These are phyloP conservation scores for Crocuta crocuta DNA, from an alignment of 2,113 vertebrate species.

Conservation along the genomic window DNA sequence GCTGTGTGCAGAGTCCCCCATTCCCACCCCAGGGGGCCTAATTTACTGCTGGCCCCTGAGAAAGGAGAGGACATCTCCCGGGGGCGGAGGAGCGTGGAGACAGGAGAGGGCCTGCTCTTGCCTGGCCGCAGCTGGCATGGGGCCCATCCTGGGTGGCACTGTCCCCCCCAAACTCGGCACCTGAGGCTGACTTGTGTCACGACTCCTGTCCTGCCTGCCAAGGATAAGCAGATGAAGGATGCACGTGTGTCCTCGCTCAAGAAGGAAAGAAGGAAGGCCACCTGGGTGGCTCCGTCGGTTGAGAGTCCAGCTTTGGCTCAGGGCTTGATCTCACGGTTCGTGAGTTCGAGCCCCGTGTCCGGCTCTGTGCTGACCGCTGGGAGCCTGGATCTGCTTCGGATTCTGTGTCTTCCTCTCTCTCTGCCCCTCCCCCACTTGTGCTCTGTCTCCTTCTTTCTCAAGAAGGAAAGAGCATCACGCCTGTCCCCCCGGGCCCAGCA, in stretches of 20 bases:
- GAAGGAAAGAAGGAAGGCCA: neutral
- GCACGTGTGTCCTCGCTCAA: neutral
- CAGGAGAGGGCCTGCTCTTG: constrained; percentile 9
- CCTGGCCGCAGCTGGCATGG: constrained; percentile 39
- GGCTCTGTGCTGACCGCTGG: too few relatives aligned
- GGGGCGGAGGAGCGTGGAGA: neutral
- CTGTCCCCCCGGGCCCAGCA: neutral
- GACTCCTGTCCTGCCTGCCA: neutral
- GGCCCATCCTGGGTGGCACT: neutral
- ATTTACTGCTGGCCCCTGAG: constrained; percentile 74
- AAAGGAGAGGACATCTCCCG: constrained; percentile 55
- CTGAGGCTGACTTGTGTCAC: neutral
- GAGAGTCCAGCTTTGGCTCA: too few relatives aligned
- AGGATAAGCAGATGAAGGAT: neutral
- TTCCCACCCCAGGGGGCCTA: constrained; percentile 65
- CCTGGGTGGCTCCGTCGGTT: too few relatives aligned
- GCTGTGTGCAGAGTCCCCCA: constrained; percentile 68
- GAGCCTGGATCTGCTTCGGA: too few relatives aligned
- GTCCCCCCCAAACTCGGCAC: neutral
- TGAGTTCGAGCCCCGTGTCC: too few relatives aligned
- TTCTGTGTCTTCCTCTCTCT: too few relatives aligned
- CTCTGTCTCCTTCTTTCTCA: too few relatives aligned
- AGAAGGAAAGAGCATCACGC: neutral
- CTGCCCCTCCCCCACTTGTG: too few relatives aligned
- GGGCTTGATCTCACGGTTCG: too few relatives aligned